Evolutionary conservation across 2,113 vertebrate genomes (phyloP), one percentile per base, ranked within the genome.

Genomic region (Anolis carolinensis): DNA sequence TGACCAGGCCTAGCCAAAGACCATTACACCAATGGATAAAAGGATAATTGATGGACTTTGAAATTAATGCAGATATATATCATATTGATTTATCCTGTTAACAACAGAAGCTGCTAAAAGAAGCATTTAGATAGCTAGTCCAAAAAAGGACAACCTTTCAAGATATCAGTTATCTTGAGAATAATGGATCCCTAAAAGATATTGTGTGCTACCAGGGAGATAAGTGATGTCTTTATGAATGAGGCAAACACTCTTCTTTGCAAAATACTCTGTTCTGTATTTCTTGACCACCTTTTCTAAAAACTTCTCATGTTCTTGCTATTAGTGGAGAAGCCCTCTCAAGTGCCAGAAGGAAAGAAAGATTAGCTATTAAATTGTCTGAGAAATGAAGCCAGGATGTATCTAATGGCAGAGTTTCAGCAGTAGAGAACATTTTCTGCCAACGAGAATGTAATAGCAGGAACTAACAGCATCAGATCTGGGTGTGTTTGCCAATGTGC

Each of bases 341-440:
- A 89, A 50, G 73, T 88, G 52, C 86, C 82, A 91, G 85, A 83
- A 88, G 73, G 68, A 23, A 77, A 87, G 70, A 25, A 77, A 87
- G 32, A 20, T 90, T 50, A 88, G 25, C 79, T 89, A 86, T 65
- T 85, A 71, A 86, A 0, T 81, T 85, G 39, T 63, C 13, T 73
- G 63, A 63, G 59, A 74, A 63, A 0, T 83, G 78, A 91, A 87
- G 44, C 86, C 44, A 80, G 36, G 23, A 1, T 85, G 25, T 39
- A 78, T 80, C 9, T 77, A 44, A 86, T 83, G 71, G 74, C n/a
- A 76, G 59, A 76, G 79, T 89, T 90, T 89, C 78, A 68, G 20
- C 59, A 55, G 0, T 0, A 87, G 27, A 92, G 52, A 87, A 89
- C 59, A 0, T 90, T 91, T 88, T 79, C 0, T 52, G 1, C 90